Conservation (phyloP, 1,140 invertebrate genomes). For the Ectropis grisescens region DNA sequence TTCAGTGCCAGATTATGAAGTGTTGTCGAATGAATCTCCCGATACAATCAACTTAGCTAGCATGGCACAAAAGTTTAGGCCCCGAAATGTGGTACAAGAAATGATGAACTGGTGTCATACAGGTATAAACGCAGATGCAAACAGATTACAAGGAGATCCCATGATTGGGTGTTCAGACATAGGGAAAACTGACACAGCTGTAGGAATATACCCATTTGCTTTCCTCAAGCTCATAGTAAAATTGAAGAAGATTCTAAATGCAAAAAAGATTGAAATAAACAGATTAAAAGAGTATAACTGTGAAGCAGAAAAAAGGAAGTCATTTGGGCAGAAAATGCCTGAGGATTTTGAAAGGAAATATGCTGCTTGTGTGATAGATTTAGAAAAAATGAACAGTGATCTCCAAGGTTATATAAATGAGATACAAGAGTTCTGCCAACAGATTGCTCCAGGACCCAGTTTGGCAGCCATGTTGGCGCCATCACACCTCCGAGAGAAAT, state of each 20-base stretch:
- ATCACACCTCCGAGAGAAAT: constrained; percentile 88
- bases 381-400: constrained; percentile 93
- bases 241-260: constrained; percentile 87
- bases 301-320: constrained; percentile 89
- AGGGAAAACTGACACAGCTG: constrained; percentile 60
- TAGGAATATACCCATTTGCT: constrained; percentile 88
- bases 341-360: constrained; percentile 93
- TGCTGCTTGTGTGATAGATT: constrained; percentile 88
- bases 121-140: constrained; percentile 3
- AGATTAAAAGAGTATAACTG: constrained; percentile 90
- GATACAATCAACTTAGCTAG: constrained; percentile 91
- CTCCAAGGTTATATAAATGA: constrained; percentile 88
- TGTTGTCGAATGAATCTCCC: constrained; percentile 91
- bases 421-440: constrained; percentile 87
- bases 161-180: constrained; percentile 66
- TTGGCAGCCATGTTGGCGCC: constrained; percentile 91
- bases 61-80: constrained; percentile 84
- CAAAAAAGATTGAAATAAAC: constrained; percentile 87
- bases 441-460: constrained; percentile 90
- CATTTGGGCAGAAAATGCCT: constrained; percentile 81
- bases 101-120: constrained; percentile 16
- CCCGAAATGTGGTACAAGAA: constrained; percentile 73
- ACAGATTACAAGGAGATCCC: constrained; percentile 62
- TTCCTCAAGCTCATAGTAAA: constrained; percentile 89
- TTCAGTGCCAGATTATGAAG: constrained; percentile 97